Conservation (phyloP, 2,888 invertebrate species). For the Alsophila aescularia region DNA sequence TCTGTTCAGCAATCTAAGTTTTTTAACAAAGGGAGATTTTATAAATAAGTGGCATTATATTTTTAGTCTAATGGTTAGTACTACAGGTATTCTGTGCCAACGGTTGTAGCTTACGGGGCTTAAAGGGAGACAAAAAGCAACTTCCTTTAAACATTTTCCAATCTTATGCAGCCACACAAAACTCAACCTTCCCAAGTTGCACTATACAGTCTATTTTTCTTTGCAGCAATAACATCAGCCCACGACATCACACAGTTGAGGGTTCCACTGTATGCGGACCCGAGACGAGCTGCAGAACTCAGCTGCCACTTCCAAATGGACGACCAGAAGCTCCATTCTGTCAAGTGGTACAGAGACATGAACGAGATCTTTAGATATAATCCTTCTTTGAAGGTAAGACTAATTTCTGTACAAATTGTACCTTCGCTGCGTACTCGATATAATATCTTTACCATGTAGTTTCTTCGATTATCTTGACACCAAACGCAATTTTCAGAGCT, state of each 20-base stretch:
- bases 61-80: too few species aligned
- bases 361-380: constrained; percentile 79
- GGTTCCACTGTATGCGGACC: constrained; percentile 77
- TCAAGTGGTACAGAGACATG: constrained; percentile 79
- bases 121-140: too few species aligned
- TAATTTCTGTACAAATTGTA: too few species aligned
- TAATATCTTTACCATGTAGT: too few species aligned
- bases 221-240: constrained; percentile 71
- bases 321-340: constrained; percentile 75
- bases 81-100: too few species aligned
- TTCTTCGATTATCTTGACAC: too few species aligned
- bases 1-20: too few species aligned
- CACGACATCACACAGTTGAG: constrained; percentile 77
- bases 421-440: too few species aligned
- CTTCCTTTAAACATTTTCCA: not conserved
- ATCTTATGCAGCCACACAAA: not conserved
- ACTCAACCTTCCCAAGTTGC: not conserved
- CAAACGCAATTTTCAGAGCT: too few species aligned
- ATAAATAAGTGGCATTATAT: too few species aligned
- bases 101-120: too few species aligned
- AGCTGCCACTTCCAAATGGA: constrained; percentile 80
- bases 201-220: constrained; percentile 30
- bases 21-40: too few species aligned
- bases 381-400: constrained; percentile 70
- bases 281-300: constrained; percentile 74